phyloP scores from a whole-genome alignment of 2,113 vertebrate genomes.

The Herpailurus yagouaroundi region DNA sequence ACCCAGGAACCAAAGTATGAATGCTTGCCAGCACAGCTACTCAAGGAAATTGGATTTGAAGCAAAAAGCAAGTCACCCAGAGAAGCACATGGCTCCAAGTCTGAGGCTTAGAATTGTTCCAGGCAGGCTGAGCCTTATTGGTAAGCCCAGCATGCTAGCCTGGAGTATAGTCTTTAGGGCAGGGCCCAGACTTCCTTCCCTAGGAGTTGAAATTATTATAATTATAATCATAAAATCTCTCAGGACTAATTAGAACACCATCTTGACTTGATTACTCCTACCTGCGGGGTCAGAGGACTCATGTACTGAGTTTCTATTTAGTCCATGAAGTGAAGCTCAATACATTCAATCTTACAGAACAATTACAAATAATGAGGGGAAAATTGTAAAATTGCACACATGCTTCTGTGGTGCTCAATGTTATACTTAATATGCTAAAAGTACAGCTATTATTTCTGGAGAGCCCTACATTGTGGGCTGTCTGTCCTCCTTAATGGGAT shows the following conservation, averaged over 20 bases:
- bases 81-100: neutral
- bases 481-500: neutral
- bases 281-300: constrained; percentile 43
- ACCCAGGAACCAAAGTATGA: neutral
- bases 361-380: constrained; percentile 75
- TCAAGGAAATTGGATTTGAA: constrained; percentile 9
- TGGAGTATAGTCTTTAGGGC: neutral
- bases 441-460: constrained; percentile 47
- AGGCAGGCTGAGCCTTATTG: neutral
- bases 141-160: neutral
- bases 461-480: neutral
- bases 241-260: constrained; percentile 65
- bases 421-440: constrained; percentile 66
- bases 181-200: neutral
- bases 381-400: constrained; percentile 72
- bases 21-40: neutral
- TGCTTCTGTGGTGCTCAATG: constrained; percentile 29
- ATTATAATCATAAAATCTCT: constrained; percentile 68
- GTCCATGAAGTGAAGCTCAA: constrained; percentile 48
- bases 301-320: constrained; percentile 31
- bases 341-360: constrained; percentile 59
- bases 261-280: constrained; percentile 67
- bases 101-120: neutral
- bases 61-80: constrained; percentile 20
- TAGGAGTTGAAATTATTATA: constrained; percentile 60